Conservation (phyloP, 2,113 vertebrate genomes). For the Tragelaphus strepsiceros region DNA sequence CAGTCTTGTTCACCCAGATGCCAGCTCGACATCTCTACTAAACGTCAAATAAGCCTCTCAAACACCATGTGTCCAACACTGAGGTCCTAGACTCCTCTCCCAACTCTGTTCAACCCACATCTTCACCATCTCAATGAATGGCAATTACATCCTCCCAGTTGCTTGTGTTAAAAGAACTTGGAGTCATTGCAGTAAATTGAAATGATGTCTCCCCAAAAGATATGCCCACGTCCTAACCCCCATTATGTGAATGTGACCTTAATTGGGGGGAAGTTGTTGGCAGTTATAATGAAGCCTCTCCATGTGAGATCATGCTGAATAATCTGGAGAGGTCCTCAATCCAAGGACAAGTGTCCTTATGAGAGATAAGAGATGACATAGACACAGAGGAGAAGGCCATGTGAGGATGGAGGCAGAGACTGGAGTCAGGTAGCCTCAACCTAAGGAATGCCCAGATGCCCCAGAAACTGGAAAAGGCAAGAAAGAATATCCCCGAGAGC, state of each 20-base stretch:
- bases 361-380: neutral
- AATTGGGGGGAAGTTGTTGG: neutral
- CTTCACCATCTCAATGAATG: neutral
- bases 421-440: neutral
- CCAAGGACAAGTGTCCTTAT: neutral
- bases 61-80: fast-evolving
- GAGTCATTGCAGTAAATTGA: neutral
- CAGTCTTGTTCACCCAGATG: neutral
- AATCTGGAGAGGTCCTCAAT: neutral
- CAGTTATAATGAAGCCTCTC: neutral
- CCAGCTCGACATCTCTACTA: neutral
- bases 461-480: neutral
- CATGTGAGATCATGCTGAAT: neutral
- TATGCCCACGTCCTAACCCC: neutral
- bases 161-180: neutral
- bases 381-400: neutral
- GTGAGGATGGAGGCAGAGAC: neutral
- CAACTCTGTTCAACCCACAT: no score
- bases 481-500: neutral
- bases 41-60: neutral
- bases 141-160: neutral
- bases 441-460: neutral
- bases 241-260: no score
- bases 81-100: neutral
- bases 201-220: neutral